Percentiles rank a stretch among this genome's conserved stretches.
phyloP scores from a whole-genome alignment of 2,888 invertebrate genomes.

The Tillus elongatus region DNA sequence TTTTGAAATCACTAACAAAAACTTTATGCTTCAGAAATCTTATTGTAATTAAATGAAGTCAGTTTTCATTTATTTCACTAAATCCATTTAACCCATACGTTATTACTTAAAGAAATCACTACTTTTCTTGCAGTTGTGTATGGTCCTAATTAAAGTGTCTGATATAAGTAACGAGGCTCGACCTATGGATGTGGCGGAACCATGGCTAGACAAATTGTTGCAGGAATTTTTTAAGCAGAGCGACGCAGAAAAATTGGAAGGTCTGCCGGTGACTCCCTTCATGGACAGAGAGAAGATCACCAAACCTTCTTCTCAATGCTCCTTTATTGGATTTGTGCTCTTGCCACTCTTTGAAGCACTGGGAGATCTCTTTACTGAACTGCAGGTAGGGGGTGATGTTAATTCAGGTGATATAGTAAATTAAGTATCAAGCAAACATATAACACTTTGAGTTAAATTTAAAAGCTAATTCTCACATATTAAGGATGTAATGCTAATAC shows the following conservation, averaged over 20 bases:
- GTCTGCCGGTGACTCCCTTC: slow-evolving; percentile 74
- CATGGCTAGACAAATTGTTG: slow-evolving; percentile 68
- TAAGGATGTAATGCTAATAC: too few relatives aligned
- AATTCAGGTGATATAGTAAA: too few relatives aligned
- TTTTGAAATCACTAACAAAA: too few relatives aligned
- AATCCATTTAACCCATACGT: neutral
- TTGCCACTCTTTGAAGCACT: slow-evolving; percentile 72
- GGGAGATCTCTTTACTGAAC: slow-evolving; percentile 62
- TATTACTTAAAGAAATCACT: slow-evolving; percentile 4
- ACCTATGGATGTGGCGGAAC: slow-evolving; percentile 74
- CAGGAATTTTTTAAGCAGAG: slow-evolving; percentile 70
- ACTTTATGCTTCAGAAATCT: too few relatives aligned
- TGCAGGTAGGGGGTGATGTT: slow-evolving; percentile 61
- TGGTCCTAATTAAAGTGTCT: slow-evolving; percentile 75
- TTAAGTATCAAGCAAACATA: too few relatives aligned
- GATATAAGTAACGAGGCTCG: slow-evolving; percentile 78
- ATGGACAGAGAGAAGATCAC: slow-evolving; percentile 82
- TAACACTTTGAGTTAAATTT: too few relatives aligned
- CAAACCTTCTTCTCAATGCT: slow-evolving; percentile 74
- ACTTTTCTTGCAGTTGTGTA: slow-evolving; percentile 49
- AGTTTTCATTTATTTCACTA: too few relatives aligned
- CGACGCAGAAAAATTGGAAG: slow-evolving; percentile 72
- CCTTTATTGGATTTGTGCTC: slow-evolving; percentile 72
- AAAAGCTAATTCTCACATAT: too few relatives aligned
- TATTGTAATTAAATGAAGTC: too few relatives aligned